Evolutionary conservation across 2,888 invertebrate genomes (phyloP).

Genomic region (Andrena minutula): DNA sequence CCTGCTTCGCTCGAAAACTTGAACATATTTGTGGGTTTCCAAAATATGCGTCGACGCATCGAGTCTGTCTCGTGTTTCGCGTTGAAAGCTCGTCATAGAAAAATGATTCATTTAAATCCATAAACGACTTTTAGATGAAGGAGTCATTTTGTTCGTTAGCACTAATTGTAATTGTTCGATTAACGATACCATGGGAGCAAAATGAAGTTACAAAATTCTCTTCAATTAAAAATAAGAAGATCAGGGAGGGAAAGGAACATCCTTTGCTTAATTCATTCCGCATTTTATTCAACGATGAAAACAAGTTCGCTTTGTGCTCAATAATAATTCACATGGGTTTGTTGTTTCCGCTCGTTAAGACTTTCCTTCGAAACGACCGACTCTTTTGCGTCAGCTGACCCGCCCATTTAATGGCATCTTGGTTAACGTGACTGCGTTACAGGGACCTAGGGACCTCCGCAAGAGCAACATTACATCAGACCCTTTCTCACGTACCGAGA

Average conservation of each 20-base stretch:
- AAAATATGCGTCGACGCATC: background rate
- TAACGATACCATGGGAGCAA: conserved; percentile 5
- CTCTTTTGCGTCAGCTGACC: conserved; percentile 52
- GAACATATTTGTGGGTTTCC: background rate
- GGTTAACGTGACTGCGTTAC: conserved; percentile 50
- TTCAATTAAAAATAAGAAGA: conserved; percentile 34
- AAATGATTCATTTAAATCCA: conserved; percentile 20
- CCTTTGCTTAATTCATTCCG: conserved; percentile 49
- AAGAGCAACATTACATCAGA: conserved; percentile 37
- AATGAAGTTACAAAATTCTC: conserved; percentile 12
- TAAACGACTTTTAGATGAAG: conserved; percentile 9
- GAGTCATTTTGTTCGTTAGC: conserved; percentile 31
- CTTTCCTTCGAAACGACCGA: conserved; percentile 61
- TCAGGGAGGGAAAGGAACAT: background rate
- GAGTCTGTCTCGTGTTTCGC: background rate
- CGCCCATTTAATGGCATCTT: conserved; percentile 47
- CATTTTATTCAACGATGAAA: conserved; percentile 59
- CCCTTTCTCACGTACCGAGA: background rate
- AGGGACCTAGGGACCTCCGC: background rate
- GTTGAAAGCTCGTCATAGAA: background rate
- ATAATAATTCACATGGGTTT: conserved; percentile 62
- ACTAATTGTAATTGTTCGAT: conserved; percentile 45
- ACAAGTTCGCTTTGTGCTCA: conserved; percentile 47
- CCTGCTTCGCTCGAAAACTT: background rate
- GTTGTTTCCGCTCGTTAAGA: conserved; percentile 60